These are phyloP conservation scores for Furnarius figulus DNA, from an alignment of 2,113 vertebrate genomes.

Conservation along the genomic window DNA sequence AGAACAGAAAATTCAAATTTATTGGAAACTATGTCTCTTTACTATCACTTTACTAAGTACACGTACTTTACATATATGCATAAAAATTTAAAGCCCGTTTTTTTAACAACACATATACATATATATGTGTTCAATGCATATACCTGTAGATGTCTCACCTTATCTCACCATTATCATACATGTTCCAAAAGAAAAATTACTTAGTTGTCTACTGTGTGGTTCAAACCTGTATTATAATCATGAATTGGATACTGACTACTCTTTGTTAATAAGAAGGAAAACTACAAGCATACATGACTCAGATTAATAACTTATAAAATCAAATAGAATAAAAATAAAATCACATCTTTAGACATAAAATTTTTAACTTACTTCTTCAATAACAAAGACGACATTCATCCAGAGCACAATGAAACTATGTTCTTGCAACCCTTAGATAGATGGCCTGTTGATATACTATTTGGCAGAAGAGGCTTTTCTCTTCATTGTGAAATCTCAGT, in stretches of 20 bases:
- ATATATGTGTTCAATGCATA: neutral
- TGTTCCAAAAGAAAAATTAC: neutral
- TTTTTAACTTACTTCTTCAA: neutral
- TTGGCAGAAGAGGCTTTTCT: neutral
- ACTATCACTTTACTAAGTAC: neutral
- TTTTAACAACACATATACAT: neutral
- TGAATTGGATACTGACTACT: neutral
- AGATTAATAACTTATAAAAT: neutral
- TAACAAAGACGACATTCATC: neutral
- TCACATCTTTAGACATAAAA: neutral
- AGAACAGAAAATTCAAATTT: neutral
- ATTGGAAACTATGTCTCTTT: neutral
- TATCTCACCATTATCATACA: neutral
- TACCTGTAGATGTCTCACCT: neutral
- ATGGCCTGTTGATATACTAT: neutral
- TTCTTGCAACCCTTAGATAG: neutral
- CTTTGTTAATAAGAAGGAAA: neutral
- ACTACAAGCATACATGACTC: neutral
- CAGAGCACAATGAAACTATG: neutral
- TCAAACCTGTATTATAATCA: neutral
- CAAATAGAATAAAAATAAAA: constrained; percentile 2
- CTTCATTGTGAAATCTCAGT: constrained; percentile 24
- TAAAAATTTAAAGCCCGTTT: neutral
- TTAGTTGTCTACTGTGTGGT: neutral
- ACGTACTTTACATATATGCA: neutral